A percentile compares a stretch with the other conserved stretches of the same genome.
These are phyloP conservation scores for Sorex araneus DNA, from an alignment of 2,113 vertebrate genomes.

Conservation along the genomic window DNA sequence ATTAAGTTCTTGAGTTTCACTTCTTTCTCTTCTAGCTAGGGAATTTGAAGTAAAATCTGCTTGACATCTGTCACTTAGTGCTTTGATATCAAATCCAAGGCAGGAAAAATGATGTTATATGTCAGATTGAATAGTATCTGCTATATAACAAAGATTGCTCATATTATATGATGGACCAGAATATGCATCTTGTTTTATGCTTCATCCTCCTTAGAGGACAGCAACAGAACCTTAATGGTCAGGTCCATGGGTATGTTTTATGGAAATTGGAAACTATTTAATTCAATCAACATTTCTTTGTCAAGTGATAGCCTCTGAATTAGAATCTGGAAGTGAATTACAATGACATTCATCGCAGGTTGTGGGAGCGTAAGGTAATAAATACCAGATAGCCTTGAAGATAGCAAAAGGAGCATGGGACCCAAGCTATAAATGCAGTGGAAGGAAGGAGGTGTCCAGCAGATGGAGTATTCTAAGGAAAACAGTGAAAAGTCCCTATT, in stretches of 20 bases:
- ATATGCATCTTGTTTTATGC: neutral
- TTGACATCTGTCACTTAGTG: neutral
- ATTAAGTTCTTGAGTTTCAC: neutral
- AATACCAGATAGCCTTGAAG: neutral
- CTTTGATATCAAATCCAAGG: neutral
- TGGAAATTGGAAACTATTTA: neutral
- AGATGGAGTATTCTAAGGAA: neutral
- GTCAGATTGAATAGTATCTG: neutral
- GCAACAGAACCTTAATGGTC: neutral
- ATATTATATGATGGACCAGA: neutral
- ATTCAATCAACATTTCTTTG: neutral
- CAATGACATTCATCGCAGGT: neutral
- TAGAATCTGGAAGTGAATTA: neutral
- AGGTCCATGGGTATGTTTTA: neutral
- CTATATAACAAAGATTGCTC: neutral
- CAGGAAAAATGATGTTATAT: neutral
- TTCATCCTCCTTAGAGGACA: neutral
- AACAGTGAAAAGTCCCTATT: neutral
- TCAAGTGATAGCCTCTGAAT: neutral
- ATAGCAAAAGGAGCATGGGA: no score
- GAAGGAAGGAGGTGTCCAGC: rapidly evolving
- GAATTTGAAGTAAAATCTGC: neutral
- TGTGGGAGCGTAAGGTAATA: neutral
- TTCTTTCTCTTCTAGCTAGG: conserved; percentile 12
- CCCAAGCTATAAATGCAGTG: no score